Conservation (phyloP, 2,797 vertebrate species). For the Knipowitschia caucasica region DNA sequence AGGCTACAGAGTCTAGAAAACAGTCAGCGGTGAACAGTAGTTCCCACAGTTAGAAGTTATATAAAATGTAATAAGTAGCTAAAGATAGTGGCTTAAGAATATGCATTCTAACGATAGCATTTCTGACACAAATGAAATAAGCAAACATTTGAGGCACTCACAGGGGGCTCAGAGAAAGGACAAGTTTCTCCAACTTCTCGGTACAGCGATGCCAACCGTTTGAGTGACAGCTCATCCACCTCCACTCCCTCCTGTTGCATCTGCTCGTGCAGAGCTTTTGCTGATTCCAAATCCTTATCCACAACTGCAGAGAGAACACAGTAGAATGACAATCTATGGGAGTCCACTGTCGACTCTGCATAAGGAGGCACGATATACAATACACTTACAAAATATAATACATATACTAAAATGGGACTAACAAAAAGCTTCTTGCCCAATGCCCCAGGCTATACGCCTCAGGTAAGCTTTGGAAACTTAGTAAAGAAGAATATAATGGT, state of each 20-base stretch:
- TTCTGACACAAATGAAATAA: not conserved
- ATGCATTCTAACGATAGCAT: too few species aligned
- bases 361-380: not conserved
- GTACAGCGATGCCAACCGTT: slow-evolving; percentile 84
- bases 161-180: slow-evolving; percentile 89
- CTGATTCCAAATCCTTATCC: slow-evolving; percentile 79
- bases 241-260: slow-evolving; percentile 71
- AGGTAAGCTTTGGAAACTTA: too few species aligned
- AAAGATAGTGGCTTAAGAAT: too few species aligned
- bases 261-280: slow-evolving; percentile 78
- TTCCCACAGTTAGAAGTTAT: too few species aligned
- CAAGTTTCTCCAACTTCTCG: slow-evolving; percentile 72
- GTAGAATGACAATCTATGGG: not conserved
- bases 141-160: slow-evolving; percentile 71
- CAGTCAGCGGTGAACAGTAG: too few species aligned
- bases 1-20: too few species aligned
- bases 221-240: slow-evolving; percentile 79
- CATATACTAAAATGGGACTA: too few species aligned
- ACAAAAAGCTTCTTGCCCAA: too few species aligned
- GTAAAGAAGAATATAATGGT: too few species aligned
- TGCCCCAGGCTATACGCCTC: too few species aligned
- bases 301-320: slow-evolving; percentile 60
- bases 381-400: not conserved
- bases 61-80: too few species aligned
- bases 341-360: not conserved